Conservation (phyloP, 2,113 vertebrate genomes). For the Trichechus manatus region DNA sequence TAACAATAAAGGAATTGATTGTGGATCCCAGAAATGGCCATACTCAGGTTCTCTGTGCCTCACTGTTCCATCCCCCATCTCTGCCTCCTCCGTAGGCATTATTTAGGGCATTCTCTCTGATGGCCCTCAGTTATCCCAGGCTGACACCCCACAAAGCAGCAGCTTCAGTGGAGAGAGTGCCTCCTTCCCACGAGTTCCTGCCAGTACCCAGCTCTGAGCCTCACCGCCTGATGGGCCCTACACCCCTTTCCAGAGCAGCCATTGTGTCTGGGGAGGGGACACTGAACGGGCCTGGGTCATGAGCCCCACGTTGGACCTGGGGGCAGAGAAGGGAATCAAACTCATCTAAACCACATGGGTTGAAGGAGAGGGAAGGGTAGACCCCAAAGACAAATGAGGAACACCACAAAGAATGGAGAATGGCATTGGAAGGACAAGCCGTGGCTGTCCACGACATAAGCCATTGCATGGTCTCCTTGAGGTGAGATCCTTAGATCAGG, state of each 20-base stretch:
- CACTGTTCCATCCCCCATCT: neutral
- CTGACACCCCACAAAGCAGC: neutral
- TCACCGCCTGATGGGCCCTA: neutral
- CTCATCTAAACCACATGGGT: neutral
- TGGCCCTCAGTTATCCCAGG: neutral
- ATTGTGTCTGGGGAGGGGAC: neutral
- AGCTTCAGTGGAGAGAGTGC: neutral
- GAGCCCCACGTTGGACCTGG: neutral
- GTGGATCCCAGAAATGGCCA: neutral
- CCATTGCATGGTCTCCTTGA: neutral
- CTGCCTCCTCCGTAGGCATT: neutral
- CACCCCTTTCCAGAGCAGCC: neutral
- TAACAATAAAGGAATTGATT: neutral
- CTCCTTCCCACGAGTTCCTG: neutral
- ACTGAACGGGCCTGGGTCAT: neutral
- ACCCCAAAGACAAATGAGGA: neutral
- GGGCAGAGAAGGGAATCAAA: no score
- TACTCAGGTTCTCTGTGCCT: no score
- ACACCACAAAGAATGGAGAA: neutral
- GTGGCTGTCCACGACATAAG: neutral
- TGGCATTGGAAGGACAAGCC: neutral
- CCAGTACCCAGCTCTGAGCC: neutral
- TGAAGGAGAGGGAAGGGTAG: fast-evolving
- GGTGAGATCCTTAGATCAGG: neutral
- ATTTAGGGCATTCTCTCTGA: neutral